Percentiles rank a stretch among this genome's conserved stretches.
These are phyloP conservation scores for Cynodonichthys magdalenae DNA, from an alignment of 2,797 vertebrate genomes.

Conservation along the genomic window DNA sequence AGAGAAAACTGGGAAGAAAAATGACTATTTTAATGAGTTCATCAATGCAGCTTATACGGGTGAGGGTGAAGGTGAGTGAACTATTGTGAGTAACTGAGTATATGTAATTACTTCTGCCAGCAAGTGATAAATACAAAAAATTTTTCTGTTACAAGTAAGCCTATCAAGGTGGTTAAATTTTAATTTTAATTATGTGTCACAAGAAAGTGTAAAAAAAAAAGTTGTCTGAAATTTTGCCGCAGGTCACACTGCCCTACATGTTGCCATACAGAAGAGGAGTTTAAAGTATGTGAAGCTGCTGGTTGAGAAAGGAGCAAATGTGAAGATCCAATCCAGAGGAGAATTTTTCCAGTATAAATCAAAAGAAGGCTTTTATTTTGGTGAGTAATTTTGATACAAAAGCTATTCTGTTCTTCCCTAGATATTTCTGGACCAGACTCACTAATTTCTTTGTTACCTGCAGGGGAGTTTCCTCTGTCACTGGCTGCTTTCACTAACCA, in stretches of 20 bases:
- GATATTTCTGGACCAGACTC: background rate
- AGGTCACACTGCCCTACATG: slow-evolving; percentile 92
- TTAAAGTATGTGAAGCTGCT: slow-evolving; percentile 85
- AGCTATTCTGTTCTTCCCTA: too few species aligned
- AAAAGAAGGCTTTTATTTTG: slow-evolving; percentile 91
- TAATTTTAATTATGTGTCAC: too few species aligned
- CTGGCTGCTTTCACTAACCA: slow-evolving; percentile 94
- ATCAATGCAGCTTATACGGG: slow-evolving; percentile 61
- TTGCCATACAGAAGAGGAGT: slow-evolving; percentile 91
- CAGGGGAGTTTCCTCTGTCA: slow-evolving; percentile 92
- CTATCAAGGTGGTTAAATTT: too few species aligned
- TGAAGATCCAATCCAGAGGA: slow-evolving; percentile 89
- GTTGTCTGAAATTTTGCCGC: too few species aligned
- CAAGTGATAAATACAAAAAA: too few species aligned
- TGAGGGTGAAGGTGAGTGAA: too few species aligned
- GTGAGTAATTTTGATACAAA: slow-evolving; percentile 69
- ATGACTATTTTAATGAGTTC: slow-evolving; percentile 57
- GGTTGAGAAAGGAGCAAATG: slow-evolving; percentile 88
- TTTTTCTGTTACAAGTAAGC: slow-evolving; percentile 30
- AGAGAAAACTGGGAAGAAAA: slow-evolving; percentile 83
- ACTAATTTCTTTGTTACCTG: slow-evolving; percentile 10
- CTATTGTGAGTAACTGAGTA: too few species aligned
- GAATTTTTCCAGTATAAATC: slow-evolving; percentile 88
- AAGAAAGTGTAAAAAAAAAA: too few species aligned
- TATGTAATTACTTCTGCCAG: too few species aligned